Percentiles rank a stretch among this genome's conserved stretches.
phyloP scores from a whole-genome alignment of 1,140 invertebrate species.

The silkworm (Bombyx mori) region ASM3026992v2 NC_085116.1:8630001-8630500 shows the following conservation, averaged over 20 bases:
- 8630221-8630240: conserved; percentile 79
- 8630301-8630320: conserved; percentile 79
- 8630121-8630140: conserved; percentile 44
- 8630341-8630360: conserved; percentile 76
- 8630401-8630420: conserved; percentile 76
- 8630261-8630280: conserved; percentile 79
- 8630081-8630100: background rate
- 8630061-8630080: too few relatives aligned
- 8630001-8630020: background rate
- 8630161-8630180: conserved; percentile 81
- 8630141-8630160: conserved; percentile 72
- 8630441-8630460: conserved; percentile 18
- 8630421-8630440: conserved; percentile 67
- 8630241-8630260: conserved; percentile 79
- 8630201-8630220: conserved; percentile 76
- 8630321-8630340: conserved; percentile 81
- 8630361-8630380: conserved; percentile 80
- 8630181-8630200: conserved; percentile 77
- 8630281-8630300: conserved; percentile 77
- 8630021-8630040: background rate
- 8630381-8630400: conserved; percentile 76
- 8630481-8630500: background rate
- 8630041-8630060: too few relatives aligned
- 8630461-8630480: background rate
- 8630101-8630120: background rate